These are phyloP conservation scores for Melozone crissalis DNA, from an alignment of 2,113 vertebrate genomes.

Conservation along the genomic window DNA sequence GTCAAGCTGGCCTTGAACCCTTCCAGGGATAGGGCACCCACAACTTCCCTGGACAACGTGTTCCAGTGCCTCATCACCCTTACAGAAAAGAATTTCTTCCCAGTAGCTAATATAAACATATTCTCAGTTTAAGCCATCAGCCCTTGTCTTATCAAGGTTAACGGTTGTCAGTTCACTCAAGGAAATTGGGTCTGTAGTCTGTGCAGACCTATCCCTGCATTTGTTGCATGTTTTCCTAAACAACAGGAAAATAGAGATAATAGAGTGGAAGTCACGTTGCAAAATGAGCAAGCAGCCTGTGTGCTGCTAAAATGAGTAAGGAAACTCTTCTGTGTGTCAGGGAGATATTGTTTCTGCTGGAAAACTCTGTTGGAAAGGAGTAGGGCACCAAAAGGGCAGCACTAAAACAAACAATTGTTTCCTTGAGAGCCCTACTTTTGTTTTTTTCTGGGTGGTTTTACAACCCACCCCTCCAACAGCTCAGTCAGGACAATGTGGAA, in stretches of 20 bases:
- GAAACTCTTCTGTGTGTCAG: neutral
- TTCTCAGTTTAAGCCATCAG: neutral
- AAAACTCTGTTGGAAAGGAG: neutral
- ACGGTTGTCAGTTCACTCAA: neutral
- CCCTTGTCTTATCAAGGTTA: neutral
- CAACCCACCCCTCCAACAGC: neutral
- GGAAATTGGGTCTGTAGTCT: neutral
- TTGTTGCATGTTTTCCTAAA: neutral
- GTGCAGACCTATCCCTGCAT: neutral
- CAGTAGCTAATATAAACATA: neutral
- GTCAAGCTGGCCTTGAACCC: neutral
- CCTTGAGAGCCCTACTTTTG: neutral
- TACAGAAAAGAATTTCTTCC: neutral
- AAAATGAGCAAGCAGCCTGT: neutral
- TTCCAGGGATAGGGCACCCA: neutral
- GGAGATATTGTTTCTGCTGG: neutral
- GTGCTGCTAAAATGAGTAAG: neutral
- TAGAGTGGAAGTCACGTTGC: neutral
- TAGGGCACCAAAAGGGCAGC: neutral
- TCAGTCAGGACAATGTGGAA: neutral
- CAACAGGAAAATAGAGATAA: neutral
- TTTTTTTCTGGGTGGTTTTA: neutral
- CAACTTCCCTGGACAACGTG: neutral
- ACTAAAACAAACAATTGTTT: neutral
- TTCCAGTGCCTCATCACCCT: neutral